Percentiles rank a stretch among this genome's conserved stretches.
Evolutionary conservation across 2,888 invertebrate genomes (phyloP).

Genomic region (Pinctada fucata): DNA sequence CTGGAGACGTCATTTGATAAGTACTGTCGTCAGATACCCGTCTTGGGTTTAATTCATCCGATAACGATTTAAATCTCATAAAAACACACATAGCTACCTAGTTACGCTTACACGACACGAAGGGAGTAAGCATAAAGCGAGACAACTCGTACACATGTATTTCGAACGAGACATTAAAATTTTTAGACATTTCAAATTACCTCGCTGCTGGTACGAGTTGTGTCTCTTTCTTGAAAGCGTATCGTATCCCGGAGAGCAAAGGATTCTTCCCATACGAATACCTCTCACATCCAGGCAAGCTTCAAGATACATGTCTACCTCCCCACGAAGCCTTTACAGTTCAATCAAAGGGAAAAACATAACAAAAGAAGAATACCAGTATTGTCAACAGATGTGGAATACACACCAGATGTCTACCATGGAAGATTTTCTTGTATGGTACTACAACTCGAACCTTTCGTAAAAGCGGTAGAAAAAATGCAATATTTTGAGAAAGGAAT

Average conservation of each 20-base stretch:
- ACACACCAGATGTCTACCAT: no score
- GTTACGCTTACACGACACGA: conserved; percentile 35
- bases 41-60: conserved; percentile 39
- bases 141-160: conserved; percentile 19
- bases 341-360: conserved; percentile 26
- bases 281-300: no score
- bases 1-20: no score
- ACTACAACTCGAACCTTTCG: background rate
- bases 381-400: no score
- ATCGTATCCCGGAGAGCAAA: conserved; percentile 38
- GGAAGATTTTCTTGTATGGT: no score
- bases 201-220: no score
- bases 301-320: no score
- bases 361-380: background rate
- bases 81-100: conserved; percentile 15
- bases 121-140: conserved; percentile 21
- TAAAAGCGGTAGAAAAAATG: conserved; percentile 6
- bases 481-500: conserved; percentile 43
- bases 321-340: conserved; percentile 6
- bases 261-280: conserved; percentile 9
- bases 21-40: conserved; percentile 26
- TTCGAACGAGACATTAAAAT: no score
- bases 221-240: conserved; percentile 11
- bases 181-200: no score
- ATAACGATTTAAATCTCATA: conserved; percentile 32